Conservation (phyloP, 2,113 vertebrate species). For the Canis aureus region DNA sequence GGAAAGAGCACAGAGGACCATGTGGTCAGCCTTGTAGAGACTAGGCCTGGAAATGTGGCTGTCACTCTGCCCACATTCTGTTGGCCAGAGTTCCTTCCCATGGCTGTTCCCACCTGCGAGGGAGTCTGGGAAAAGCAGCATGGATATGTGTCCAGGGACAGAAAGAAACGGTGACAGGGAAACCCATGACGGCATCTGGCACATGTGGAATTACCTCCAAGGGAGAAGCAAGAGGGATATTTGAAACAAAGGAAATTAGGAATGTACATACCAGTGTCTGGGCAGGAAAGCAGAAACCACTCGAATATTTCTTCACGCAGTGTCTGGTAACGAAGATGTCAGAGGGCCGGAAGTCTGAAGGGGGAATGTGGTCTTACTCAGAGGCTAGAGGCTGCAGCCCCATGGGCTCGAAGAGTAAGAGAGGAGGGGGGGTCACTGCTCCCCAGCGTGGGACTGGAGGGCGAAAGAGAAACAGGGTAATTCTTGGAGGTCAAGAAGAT, state of each 20-base stretch:
- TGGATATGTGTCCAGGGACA: not conserved
- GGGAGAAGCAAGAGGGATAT: fast-evolving
- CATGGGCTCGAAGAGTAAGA: not conserved
- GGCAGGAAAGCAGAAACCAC: not conserved
- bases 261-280: fast-evolving
- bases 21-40: not conserved
- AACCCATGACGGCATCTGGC: fast-evolving
- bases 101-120: not conserved
- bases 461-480: not conserved
- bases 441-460: not conserved
- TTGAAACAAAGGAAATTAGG: not conserved
- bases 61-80: not conserved
- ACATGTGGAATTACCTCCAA: fast-evolving
- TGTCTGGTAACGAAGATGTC: too few species aligned
- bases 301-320: not conserved
- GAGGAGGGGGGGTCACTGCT: not conserved
- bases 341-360: not conserved
- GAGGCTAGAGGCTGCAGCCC: not conserved
- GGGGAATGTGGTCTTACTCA: fast-evolving
- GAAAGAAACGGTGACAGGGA: not conserved
- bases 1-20: not conserved
- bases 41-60: not conserved
- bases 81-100: not conserved
- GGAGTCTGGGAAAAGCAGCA: not conserved
- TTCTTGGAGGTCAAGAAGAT: not conserved